Evolutionary conservation across 2,113 vertebrate species (phyloP).

Genomic region (Xiphorhynchus elegans): DNA sequence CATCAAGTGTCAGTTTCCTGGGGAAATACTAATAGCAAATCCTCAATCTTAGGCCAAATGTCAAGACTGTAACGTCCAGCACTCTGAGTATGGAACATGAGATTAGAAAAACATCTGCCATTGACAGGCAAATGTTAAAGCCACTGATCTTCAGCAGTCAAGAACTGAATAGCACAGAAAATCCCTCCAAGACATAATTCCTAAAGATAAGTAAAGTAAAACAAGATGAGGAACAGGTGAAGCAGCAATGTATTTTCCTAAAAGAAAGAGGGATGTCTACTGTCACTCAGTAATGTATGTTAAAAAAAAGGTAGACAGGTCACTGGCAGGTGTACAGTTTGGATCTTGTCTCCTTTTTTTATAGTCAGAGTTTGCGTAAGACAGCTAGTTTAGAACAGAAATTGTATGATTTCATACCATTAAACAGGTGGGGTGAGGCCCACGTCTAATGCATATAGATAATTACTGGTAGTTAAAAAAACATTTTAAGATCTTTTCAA

Average conservation of each 20-base stretch:
- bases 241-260: neutral
- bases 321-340: neutral
- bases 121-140: slow-evolving; percentile 63
- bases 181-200: slow-evolving; percentile 41
- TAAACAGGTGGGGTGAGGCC: neutral
- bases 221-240: slow-evolving; percentile 6
- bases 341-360: neutral
- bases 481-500: neutral
- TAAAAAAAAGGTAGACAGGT: neutral
- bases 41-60: slow-evolving; percentile 65
- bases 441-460: neutral
- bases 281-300: neutral
- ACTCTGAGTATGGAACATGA: slow-evolving; percentile 26
- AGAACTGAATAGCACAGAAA: slow-evolving; percentile 43
- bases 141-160: slow-evolving; percentile 30
- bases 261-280: neutral
- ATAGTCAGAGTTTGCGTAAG: neutral
- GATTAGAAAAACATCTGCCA: slow-evolving; percentile 69
- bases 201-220: slow-evolving; percentile 35
- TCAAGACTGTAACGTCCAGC: slow-evolving; percentile 54
- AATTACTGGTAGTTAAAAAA: neutral
- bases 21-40: slow-evolving; percentile 56
- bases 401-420: accelerated
- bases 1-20: slow-evolving; percentile 41
- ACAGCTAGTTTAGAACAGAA: neutral